Base-by-base conservation (phyloP, 2,113 vertebrate genomes). In the Theristicus caerulescens region DNA sequence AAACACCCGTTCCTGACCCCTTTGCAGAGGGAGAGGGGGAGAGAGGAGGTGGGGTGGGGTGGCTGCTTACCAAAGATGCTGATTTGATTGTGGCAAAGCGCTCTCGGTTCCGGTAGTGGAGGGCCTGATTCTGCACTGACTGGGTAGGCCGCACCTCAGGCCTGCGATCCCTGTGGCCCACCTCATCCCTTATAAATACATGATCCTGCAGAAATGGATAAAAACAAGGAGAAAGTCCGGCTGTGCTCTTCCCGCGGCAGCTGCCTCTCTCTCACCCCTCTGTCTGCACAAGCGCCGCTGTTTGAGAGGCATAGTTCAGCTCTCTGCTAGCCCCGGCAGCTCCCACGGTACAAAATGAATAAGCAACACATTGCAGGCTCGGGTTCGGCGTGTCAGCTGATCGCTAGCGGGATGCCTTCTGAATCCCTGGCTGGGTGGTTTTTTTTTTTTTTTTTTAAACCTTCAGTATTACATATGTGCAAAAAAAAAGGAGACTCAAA, bases 31-130 rank as follows among this genome's bases (percentile, higher is more conserved):
- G 40, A 55, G 80, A 82, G 66, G 82, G 47, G 69, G 54, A 57
- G 86, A 62, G 86, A 22, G 54, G 86, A 62, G 71, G 31, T 29
- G 88, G 78, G 97, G 93, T 94, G 97, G 96, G 97, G 95, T 95
- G 95, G 97, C 96, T 74, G 97, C 99, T 99, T 98, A 99, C 99
- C 98, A 99, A 99, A 96, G 99, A 99, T 89, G 99, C 99, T 89
- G 99, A 99, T 98, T 99, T 99, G 98, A 99, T 99, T 97, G 99
- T 99, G 97, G 99, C 99, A 97, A 99, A 99, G 98, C 99, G 99
- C 97, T 99, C 99, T 96, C 99, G 98, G 99, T 99, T 99, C 98
- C 99, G 99, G 98, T 99, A 99, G 98, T 99, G 99, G 96, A 99
- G 99, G 97, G 98, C 98, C 98, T 98, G 99, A 98, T 99, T 99